A percentile compares a stretch with the other conserved stretches of the same genome.
These are phyloP conservation scores for Equus przewalskii DNA, from an alignment of 2,113 vertebrate species.

Conservation along the genomic window DNA sequence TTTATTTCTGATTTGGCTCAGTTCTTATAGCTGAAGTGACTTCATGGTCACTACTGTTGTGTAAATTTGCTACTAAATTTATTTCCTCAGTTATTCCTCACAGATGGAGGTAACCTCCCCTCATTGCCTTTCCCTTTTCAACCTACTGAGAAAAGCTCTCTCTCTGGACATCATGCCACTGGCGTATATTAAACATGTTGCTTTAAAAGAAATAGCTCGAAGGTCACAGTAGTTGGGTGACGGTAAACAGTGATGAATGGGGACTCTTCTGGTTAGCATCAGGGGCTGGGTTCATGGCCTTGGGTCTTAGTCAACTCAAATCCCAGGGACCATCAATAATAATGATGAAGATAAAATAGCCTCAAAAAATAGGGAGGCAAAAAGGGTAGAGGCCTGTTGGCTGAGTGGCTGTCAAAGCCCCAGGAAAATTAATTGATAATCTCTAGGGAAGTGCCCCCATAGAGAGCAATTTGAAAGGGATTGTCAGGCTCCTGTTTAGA, in stretches of 20 bases:
- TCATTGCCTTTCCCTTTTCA: background rate
- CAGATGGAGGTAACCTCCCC: background rate
- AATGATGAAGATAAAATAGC: background rate
- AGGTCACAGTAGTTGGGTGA: slow-evolving; percentile 35
- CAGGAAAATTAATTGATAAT: slow-evolving; percentile 17
- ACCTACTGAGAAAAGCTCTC: background rate
- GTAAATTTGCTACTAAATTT: background rate
- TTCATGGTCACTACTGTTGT: background rate
- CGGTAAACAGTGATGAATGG: slow-evolving; percentile 19
- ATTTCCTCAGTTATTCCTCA: background rate
- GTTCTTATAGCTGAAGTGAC: background rate
- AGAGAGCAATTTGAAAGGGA: slow-evolving; percentile 29
- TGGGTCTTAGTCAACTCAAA: slow-evolving; percentile 79
- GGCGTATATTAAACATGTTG: background rate
- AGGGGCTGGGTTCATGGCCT: slow-evolving; percentile 59
- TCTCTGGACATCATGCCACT: background rate
- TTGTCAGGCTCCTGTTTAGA: slow-evolving; percentile 46
- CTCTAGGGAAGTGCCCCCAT: background rate
- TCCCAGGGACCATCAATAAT: slow-evolving; percentile 50
- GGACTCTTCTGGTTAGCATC: slow-evolving; percentile 72
- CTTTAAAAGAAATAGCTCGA: slow-evolving; percentile 23
- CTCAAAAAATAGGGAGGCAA: background rate
- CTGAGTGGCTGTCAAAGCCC: slow-evolving; percentile 30
- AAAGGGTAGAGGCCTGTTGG: background rate
- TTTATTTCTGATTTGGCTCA: background rate